These are phyloP conservation scores for Hydrochoerus hydrochaeris DNA, from an alignment of 2,113 vertebrate species.

Conservation along the genomic window DNA sequence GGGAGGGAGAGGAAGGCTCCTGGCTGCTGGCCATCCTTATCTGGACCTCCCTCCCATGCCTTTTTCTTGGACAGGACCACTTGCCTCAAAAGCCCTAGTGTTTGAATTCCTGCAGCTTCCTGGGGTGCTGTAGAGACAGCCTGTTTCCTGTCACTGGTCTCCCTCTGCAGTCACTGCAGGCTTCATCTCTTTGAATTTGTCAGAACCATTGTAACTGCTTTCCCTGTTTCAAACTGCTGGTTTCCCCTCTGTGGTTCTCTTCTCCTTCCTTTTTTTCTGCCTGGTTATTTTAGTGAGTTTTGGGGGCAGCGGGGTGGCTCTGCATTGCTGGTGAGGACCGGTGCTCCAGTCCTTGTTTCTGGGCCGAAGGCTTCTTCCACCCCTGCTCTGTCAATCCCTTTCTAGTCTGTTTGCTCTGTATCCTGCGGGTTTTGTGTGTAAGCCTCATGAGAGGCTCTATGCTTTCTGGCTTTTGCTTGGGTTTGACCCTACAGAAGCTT, in stretches of 20 bases:
- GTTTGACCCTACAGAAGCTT: not conserved
- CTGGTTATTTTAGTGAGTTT: too few relatives aligned
- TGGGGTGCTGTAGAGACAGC: not conserved
- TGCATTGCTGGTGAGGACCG: fast-evolving
- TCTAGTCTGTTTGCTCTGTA: not conserved
- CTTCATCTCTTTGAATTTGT: not conserved
- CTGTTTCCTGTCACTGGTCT: too few relatives aligned
- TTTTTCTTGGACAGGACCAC: not conserved
- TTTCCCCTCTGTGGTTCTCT: not conserved
- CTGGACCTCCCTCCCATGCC: not conserved
- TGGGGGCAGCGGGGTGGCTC: not conserved
- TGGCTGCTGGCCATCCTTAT: not conserved
- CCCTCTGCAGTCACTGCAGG: not conserved
- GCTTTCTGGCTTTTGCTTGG: not conserved
- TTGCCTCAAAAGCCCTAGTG: not conserved
- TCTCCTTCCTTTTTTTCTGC: not conserved
- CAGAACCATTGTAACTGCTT: too few relatives aligned
- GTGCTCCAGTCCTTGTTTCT: not conserved
- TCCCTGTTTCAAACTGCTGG: not conserved
- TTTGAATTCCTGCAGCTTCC: not conserved
- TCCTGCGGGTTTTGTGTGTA: too few relatives aligned
- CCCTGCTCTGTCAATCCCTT: not conserved
- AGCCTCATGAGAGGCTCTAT: not conserved
- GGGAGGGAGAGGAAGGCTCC: not conserved
- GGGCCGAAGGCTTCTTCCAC: not conserved